A percentile compares a stretch with the other conserved stretches of the same genome.
Conservation (phyloP, 2,113 vertebrate species). For the Galemys pyrenaicus region DNA sequence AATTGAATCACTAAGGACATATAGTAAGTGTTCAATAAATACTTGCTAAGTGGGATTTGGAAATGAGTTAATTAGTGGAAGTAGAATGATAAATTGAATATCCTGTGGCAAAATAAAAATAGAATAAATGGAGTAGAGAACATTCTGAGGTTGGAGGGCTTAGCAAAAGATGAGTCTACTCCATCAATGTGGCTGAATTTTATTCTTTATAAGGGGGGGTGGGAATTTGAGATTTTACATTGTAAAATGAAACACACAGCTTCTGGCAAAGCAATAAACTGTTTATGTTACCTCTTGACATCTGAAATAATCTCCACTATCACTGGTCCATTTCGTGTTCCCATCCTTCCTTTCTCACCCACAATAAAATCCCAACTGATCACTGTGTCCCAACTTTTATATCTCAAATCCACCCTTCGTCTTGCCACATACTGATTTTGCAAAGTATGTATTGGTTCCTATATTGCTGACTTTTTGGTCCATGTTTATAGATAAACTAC, state of each 20-base stretch:
- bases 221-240: neutral
- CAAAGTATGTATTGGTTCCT: neutral
- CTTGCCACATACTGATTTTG: neutral
- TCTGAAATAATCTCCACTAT: neutral
- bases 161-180: neutral
- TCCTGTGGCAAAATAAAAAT: neutral
- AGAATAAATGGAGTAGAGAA: neutral
- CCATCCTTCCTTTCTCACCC: neutral
- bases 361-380: neutral
- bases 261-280: neutral
- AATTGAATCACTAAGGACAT: neutral
- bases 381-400: neutral
- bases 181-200: neutral
- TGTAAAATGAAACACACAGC: neutral
- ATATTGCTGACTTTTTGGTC: neutral
- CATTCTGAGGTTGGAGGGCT: neutral
- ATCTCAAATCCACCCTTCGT: neutral
- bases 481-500: neutral
- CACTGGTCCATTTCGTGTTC: neutral
- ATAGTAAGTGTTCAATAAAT: neutral
- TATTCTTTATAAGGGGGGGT: neutral
- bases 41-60: neutral
- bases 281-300: neutral
- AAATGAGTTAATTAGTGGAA: neutral
- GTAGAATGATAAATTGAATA: neutral